Evolutionary conservation across 2,113 vertebrate species (phyloP).

Genomic region (Theristicus caerulescens): DNA sequence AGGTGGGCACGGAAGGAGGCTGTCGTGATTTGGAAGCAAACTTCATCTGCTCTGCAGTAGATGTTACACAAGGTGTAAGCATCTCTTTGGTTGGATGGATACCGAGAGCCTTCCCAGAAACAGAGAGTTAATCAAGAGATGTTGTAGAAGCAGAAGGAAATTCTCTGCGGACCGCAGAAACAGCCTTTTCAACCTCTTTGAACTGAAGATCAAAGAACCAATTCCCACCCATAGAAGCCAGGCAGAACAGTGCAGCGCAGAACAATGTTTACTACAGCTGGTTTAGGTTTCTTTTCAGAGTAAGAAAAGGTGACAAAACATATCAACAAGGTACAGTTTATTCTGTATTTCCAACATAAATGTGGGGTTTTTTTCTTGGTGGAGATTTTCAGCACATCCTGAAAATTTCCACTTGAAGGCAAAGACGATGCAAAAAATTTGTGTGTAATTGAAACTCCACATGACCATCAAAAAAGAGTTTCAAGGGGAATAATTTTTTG

Average conservation of each 20-base stretch:
- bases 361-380: not conserved
- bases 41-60: not conserved
- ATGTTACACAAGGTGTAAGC: not conserved
- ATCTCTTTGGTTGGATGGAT: not conserved
- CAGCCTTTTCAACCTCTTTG: slow-evolving; percentile 33
- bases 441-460: not conserved
- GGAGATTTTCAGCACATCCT: not conserved
- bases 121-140: not conserved
- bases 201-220: slow-evolving; percentile 55
- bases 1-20: not conserved
- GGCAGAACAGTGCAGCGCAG: not conserved
- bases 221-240: not conserved
- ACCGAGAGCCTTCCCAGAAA: not conserved
- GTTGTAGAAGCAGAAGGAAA: not conserved
- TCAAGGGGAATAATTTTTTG: not conserved
- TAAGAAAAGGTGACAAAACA: not conserved
- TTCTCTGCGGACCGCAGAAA: slow-evolving; percentile 14
- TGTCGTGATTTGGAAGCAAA: not conserved
- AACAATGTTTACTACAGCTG: not conserved
- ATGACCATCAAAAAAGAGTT: not conserved
- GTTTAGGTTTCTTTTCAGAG: not conserved
- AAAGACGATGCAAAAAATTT: not conserved
- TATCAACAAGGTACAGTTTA: not conserved
- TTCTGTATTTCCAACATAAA: not conserved
- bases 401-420: not conserved